Evolutionary conservation across 2,797 vertebrate genomes (phyloP).

Genomic region (Anguilla marmorata): DNA sequence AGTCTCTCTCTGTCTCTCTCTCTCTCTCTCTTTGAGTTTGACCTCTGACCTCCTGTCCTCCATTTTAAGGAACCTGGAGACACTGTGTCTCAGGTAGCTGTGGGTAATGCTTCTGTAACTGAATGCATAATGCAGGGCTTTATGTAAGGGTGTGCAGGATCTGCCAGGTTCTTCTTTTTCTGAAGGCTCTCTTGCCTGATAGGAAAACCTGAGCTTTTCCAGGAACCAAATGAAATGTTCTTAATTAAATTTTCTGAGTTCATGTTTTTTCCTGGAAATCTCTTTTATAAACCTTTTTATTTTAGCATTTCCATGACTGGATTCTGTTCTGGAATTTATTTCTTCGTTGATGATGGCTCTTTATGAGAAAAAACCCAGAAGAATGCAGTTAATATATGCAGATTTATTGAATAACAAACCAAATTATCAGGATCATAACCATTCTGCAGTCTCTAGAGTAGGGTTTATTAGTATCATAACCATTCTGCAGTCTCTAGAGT

Average conservation of each 20-base stretch:
- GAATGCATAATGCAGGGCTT: conserved; percentile 30
- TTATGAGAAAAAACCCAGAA: too few relatives aligned
- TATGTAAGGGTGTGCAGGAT: not conserved
- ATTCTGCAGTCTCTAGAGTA: too few relatives aligned
- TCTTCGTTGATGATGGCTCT: too few relatives aligned
- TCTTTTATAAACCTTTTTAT: not conserved
- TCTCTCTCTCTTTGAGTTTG: conserved; percentile 25
- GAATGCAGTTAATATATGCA: too few relatives aligned
- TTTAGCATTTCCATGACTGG: too few relatives aligned
- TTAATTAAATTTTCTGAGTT: too few relatives aligned
- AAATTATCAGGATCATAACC: too few relatives aligned
- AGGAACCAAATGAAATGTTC: too few relatives aligned
- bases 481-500: not conserved
- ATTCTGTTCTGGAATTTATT: too few relatives aligned
- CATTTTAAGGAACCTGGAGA: conserved; percentile 25
- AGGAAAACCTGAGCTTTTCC: not conserved
- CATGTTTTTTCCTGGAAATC: too few relatives aligned
- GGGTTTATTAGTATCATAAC: too few relatives aligned
- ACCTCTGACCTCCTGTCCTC: conserved; percentile 26
- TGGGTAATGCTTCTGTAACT: conserved; percentile 21
- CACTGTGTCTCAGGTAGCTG: conserved; percentile 20
- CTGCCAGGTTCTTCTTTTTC: conserved; percentile 8
- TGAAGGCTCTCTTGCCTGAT: not conserved
- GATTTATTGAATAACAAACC: too few relatives aligned
- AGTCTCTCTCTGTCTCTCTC: conserved; percentile 8